phyloP scores from a whole-genome alignment of 2,888 invertebrate species.

The Luffia ferchaultella region DNA sequence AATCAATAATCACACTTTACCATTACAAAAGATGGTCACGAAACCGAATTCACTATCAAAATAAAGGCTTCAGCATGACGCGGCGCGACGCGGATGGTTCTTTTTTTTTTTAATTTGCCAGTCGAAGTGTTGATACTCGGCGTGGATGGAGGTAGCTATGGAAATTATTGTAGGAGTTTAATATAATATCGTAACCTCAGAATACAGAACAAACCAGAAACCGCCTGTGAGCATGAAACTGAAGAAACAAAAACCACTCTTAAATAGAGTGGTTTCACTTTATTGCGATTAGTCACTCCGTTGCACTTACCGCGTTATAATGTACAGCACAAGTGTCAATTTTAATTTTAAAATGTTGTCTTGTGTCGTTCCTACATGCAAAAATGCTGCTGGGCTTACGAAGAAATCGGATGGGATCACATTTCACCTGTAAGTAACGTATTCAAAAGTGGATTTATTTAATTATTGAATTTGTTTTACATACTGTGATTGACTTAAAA shows the following conservation, averaged over 20 bases:
- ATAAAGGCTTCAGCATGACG: slow-evolving; percentile 52
- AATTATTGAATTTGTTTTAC: too few species aligned
- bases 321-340: too few species aligned
- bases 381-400: too few species aligned
- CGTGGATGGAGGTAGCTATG: background rate
- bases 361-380: too few species aligned
- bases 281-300: background rate
- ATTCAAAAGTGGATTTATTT: too few species aligned
- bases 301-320: too few species aligned
- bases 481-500: too few species aligned
- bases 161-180: background rate
- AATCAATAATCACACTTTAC: slow-evolving; percentile 60
- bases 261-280: background rate
- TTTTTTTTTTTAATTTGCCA: slow-evolving; percentile 34
- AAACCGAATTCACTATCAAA: slow-evolving; percentile 57
- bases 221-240: background rate
- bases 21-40: slow-evolving; percentile 49
- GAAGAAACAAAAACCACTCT: background rate
- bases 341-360: too few species aligned
- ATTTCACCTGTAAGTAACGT: too few species aligned
- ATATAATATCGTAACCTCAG: background rate
- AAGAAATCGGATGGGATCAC: too few species aligned
- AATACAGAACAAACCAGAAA: background rate
- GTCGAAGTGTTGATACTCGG: background rate
- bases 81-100: slow-evolving; percentile 41